Base-by-base conservation (phyloP, 2,888 invertebrate genomes). In the Lasioglossum vierecki region DNA sequence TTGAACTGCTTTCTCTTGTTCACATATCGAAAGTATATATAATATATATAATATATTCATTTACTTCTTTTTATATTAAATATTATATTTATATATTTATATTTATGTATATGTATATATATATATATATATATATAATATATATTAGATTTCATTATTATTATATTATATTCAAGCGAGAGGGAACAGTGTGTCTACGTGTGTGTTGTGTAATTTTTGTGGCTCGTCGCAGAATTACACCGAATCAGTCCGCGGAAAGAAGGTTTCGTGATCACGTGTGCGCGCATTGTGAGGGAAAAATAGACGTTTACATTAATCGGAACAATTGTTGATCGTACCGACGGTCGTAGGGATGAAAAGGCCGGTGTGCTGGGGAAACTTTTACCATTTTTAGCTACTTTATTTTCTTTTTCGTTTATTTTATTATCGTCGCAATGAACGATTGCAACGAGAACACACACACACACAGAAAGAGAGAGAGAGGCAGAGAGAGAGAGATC, bases 1-100 rank as follows among this genome's bases (percentile, higher is more conserved):
- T 87, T 90, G 73, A 90, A 89, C 87, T 85, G 88, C 80, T 87
- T 85, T 84, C 87, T 84, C 87, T 89, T 84, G 78, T 88, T 84
- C 86, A 74, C 88, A 87, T 88, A 89, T 90, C 89, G 89, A 90
- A 90, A 88, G 87, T 89, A 84, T 84, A 84, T 83, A 80, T 83
- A 79, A 80, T 57, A 57, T 63, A 74, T 83, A 76, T 82, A 63
- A 77, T 82, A 80, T 85, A 79, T 81, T 70, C 57, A 75, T 82
- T 35, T 74, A 53, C 44, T 53, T 82, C 77, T 84, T 77, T 77
- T 71, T 83, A 76, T 84, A 87, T 82, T 79, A 79, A 68, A 79
- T 44, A 71, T 74, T 86, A 79, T 83, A 80, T 85, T 53, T 82
- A 80, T 84, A 39, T 86, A 83, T 87, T 77, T 79, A 85, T 85